Percentiles rank a stretch among this genome's conserved stretches.
These are phyloP conservation scores for Sebastes steindachneri DNA, from an alignment of 2,797 vertebrate genomes.

Conservation along the genomic window DNA sequence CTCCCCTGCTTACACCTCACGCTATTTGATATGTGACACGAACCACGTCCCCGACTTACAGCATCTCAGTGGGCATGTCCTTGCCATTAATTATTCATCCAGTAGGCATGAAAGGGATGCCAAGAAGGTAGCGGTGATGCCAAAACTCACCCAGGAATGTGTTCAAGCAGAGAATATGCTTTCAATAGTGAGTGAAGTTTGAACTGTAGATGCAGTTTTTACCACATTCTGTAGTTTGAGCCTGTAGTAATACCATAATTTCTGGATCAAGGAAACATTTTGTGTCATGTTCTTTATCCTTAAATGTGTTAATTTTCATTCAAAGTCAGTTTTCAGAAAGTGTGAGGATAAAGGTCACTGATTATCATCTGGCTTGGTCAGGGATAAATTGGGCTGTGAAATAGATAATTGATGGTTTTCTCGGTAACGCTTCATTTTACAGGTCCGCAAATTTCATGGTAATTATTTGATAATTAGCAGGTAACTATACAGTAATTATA, in stretches of 20 bases:
- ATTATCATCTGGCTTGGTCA: neutral
- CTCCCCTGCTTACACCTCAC: constrained; percentile 8
- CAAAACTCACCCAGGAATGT: constrained; percentile 8
- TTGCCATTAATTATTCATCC: constrained; percentile 57
- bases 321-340: neutral
- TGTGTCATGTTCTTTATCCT: neutral
- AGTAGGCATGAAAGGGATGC: constrained; percentile 22
- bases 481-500: too few relatives aligned
- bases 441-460: too few relatives aligned
- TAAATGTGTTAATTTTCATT: neutral
- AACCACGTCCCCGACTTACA: constrained; percentile 34
- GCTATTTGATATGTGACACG: constrained; percentile 50
- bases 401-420: neutral
- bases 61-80: constrained; percentile 45
- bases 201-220: neutral
- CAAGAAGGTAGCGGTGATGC: constrained; percentile 7
- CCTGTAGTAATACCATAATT: neutral
- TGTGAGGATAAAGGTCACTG: neutral
- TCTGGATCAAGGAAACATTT: neutral
- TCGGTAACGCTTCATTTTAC: accelerated
- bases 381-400: neutral
- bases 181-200: constrained; percentile 1
- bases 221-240: neutral
- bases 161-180: constrained; percentile 2
- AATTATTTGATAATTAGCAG: too few relatives aligned